Base-by-base conservation (phyloP, 1,140 invertebrate species). In the Chironomus tepperi region DNA sequence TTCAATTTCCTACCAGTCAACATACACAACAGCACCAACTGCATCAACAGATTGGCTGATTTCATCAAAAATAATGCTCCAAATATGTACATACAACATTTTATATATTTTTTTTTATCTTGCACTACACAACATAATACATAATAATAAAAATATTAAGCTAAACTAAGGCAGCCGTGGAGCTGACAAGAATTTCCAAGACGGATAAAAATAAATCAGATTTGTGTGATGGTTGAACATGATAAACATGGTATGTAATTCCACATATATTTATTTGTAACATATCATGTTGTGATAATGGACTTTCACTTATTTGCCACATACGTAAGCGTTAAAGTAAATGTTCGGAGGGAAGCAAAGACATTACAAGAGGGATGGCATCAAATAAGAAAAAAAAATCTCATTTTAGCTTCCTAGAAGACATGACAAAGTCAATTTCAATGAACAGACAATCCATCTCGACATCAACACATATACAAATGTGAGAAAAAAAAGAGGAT, bases 151-250 rank as follows among this genome's bases (percentile, higher is more conserved):
- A 34, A 34, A 34, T 34, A 34, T 34, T 34, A 34, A 34, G 24
- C 24, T 34, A 34, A 34, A 15, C 43, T 10, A 47, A 10, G 15
- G 43, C 43, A 47, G 43, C 7, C 8, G 43, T 15, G 15, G 43
- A 9, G 15, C 43, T 10, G 43, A 47, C 8, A 47, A 47, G 15
- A 47, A 47, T 47, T 34, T 34, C 24, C 24, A 47, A 47, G 43
- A 47, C 43, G 43, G 43, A 47, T 47, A 47, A 47, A 47, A 47
- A 47, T 47, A 47, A 47, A 47, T 47, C 43, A 47, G 43, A 47
- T 47, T 47, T 47, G 43, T 47, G 43, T 47, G 43, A 47, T 47
- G 43, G 43, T 47, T 47, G 43, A 47, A 47, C 43, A 47, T 47
- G 43, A 47, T 47, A 47, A 47, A 47, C 43, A 47, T 47, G 8